phyloP scores from a whole-genome alignment of 92 coral and sea anemone species.

The Paragorgia papillata region DNA sequence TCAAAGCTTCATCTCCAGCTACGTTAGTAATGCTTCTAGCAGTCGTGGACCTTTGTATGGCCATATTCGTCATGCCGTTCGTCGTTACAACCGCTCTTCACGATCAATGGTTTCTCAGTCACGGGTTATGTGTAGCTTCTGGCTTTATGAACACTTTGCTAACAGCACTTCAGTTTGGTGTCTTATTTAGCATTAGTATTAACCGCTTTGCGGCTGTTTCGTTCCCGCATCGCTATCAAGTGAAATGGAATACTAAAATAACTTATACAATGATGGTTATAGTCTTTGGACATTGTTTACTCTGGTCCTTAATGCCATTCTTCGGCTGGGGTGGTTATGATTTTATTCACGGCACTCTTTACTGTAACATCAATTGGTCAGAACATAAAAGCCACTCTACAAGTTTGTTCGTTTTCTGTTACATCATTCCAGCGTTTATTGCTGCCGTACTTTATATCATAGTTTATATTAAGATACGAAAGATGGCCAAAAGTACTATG shows the following conservation, averaged over 20 bases:
- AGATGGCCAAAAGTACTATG: conserved; percentile 60
- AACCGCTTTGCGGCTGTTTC: conserved; percentile 86
- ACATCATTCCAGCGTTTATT: conserved; percentile 73
- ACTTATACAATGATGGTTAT: conserved; percentile 63
- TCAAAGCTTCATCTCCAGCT: conserved; percentile 76
- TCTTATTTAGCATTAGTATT: conserved; percentile 81
- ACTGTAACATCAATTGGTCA: conserved; percentile 89
- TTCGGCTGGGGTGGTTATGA: conserved; percentile 95
- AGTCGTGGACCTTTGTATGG: conserved; percentile 76
- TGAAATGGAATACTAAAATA: conserved; percentile 66
- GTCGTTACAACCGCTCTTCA: conserved; percentile 75
- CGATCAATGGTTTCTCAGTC: conserved; percentile 67
- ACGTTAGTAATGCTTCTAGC: conserved; percentile 83
- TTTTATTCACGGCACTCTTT: conserved; percentile 77
- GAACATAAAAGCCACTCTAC: conserved; percentile 69
- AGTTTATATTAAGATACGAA: conserved; percentile 70
- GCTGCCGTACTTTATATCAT: conserved; percentile 68
- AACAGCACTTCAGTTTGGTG: conserved; percentile 96
- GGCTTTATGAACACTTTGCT: conserved; percentile 90
- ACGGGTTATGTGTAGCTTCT: conserved; percentile 64
- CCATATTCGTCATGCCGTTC: conserved; percentile 82
- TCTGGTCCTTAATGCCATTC: conserved; percentile 92
- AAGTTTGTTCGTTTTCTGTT: conserved; percentile 73
- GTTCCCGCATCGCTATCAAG: conserved; percentile 80
- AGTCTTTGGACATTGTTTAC: conserved; percentile 72